A percentile compares a stretch with the other conserved stretches of the same genome.
Conservation (phyloP, 2,113 vertebrate species). For the Lates calcarifer region DNA sequence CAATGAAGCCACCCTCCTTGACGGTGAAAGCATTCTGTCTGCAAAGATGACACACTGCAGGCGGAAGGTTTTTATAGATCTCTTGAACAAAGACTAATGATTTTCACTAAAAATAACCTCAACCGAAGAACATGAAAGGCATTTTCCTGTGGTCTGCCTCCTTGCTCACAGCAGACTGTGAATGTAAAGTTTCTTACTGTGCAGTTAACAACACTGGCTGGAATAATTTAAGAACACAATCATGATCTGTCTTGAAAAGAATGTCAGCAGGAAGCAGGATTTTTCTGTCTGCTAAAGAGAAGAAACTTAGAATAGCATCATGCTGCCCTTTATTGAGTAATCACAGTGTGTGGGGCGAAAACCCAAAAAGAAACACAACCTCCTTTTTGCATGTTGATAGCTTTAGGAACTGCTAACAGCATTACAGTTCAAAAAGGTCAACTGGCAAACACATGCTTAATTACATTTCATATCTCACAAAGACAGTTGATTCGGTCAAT, state of each 20-base stretch:
- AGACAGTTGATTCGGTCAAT: not conserved
- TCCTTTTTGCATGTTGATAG: not conserved
- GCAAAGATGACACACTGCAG: not conserved
- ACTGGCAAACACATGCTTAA: not conserved
- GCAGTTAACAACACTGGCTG: not conserved
- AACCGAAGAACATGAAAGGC: not conserved
- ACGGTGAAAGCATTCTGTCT: not conserved
- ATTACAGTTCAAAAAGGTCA: slow-evolving; percentile 2
- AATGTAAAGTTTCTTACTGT: not conserved
- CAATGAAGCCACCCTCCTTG: not conserved
- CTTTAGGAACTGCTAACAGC: not conserved
- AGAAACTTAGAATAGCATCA: not conserved
- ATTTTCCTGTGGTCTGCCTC: not conserved
- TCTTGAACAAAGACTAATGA: not conserved
- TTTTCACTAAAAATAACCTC: slow-evolving; percentile 3
- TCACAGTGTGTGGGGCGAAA: not conserved
- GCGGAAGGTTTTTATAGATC: not conserved
- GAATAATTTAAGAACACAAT: slow-evolving; percentile 11
- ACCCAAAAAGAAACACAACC: not conserved
- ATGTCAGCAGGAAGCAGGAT: not conserved
- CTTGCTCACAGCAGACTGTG: not conserved
- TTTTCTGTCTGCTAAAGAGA: not conserved
- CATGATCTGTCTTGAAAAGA: not conserved
- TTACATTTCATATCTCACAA: slow-evolving; percentile 2
- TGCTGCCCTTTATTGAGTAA: not conserved